Base-by-base conservation (phyloP, 2,797 vertebrate genomes). In the Eleutherodactylus coqui region DNA sequence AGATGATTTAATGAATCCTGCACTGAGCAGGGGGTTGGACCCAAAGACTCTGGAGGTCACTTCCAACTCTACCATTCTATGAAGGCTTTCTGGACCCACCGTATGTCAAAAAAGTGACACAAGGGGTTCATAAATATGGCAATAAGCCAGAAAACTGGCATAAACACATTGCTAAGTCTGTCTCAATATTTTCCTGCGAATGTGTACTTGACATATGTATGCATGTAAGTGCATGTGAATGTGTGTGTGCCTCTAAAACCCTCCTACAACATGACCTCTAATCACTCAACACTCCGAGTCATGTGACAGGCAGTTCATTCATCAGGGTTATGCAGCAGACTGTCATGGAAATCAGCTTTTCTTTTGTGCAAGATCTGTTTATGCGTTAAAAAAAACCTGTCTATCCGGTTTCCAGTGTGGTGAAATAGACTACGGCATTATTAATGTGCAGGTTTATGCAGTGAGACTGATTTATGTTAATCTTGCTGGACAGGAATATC, bases 261-360 rank as follows among this genome's bases (percentile, higher is more conserved):
- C 49, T 79, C 27, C 41, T 10, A 73, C 41, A 64, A 55, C 55
- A 87, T 60, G 73, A 75, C 51, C 17, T 84, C 77, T 55, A 55
- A 84, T 85, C 82, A 84, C 70, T 87, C 82, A 87, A 76, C 86
- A 81, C 86, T 87, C 62, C 47, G 17, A 29, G 82, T 80, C 86
- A 87, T 58, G 70, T 87, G 78, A 87, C 76, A 75, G 27, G 70
- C 77, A 21, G 86, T 81, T 85, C 86, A 87, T 87, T 87, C 86
- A 87, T 85, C 70, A 38, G 55, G 51, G 77, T 81, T 79, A 67
- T 84, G 82, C 60, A 64, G 27, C 32, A 64, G 82, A 79, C 83
- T 84, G 81, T 81, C 84, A 87, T 87, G 86, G 60, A 81, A 81
- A 87, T 84, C 76, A 75, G 86, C 55, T 64, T 80, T 81, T 41